Conservation (phyloP, 1,140 invertebrate genomes). For the Diuraphis noxia region DNA sequence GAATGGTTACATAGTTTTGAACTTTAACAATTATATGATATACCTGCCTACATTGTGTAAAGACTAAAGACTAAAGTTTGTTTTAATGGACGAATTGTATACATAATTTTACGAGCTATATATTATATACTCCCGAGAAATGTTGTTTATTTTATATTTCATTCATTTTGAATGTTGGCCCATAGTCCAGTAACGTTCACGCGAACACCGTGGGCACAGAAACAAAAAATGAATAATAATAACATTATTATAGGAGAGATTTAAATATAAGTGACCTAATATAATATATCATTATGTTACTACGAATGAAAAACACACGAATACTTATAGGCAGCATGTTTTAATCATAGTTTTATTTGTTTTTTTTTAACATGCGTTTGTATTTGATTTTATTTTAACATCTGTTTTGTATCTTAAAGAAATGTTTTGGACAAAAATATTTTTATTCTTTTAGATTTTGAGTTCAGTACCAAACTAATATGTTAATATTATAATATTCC, state of each 20-base stretch:
- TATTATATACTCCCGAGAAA: neutral
- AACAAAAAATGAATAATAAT: slow-evolving; percentile 34
- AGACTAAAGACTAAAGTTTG: no score
- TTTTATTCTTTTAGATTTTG: neutral
- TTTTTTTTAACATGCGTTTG: neutral
- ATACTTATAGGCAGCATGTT: slow-evolving; percentile 36
- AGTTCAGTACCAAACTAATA: neutral
- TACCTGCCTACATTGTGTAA: neutral
- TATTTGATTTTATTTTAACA: slow-evolving; percentile 29
- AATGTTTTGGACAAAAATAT: neutral
- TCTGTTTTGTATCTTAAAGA: slow-evolving; percentile 38
- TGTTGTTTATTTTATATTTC: neutral
- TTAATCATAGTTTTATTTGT: slow-evolving; percentile 30
- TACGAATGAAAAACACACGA: slow-evolving; percentile 27
- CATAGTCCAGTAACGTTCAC: neutral
- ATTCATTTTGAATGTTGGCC: slow-evolving; percentile 14
- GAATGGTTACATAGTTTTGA: neutral
- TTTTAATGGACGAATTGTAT: neutral
- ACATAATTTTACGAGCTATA: neutral
- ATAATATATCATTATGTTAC: slow-evolving; percentile 44
- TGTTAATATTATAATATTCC: neutral
- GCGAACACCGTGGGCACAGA: neutral
- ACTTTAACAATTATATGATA: neutral
- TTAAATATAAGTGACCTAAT: slow-evolving; percentile 46
- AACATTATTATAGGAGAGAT: slow-evolving; percentile 42